Evolutionary conservation across 2,888 invertebrate genomes (phyloP).

Genomic region (Cephus spinipes): DNA sequence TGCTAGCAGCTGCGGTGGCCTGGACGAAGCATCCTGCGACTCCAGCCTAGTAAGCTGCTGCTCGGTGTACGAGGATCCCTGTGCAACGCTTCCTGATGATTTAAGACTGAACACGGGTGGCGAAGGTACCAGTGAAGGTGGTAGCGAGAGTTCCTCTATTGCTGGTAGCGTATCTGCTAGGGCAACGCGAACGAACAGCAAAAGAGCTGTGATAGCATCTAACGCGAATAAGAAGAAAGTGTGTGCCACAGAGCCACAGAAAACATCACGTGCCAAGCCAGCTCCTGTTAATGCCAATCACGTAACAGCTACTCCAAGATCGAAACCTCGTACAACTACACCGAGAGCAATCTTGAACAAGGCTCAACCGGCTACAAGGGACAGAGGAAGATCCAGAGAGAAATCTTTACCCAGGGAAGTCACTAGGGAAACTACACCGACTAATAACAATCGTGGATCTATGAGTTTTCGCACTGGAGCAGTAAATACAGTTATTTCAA

Average conservation of each 20-base stretch:
- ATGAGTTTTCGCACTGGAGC: conserved; percentile 49
- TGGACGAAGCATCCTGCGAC: conserved; percentile 78
- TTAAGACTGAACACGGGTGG: conserved; percentile 57
- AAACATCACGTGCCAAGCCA: conserved; percentile 38
- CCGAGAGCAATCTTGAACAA: conserved; percentile 58
- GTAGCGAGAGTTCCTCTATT: conserved; percentile 83
- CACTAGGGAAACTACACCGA: conserved; percentile 60
- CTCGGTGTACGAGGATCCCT: conserved; percentile 77
- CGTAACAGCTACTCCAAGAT: conserved; percentile 66
- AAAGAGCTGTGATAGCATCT: conserved; percentile 30
- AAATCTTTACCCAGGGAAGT: conserved; percentile 70
- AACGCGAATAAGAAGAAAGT: conserved; percentile 70
- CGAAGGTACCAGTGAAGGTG: conserved; percentile 75
- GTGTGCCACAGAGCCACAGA: conserved; percentile 66
- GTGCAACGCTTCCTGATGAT: conserved; percentile 66
- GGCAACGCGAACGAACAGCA: conserved; percentile 34
- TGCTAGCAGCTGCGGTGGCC: conserved; percentile 74
- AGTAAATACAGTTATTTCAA: conserved; percentile 37
- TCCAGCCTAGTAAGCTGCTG: conserved; percentile 84
- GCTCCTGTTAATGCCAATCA: conserved; percentile 14
- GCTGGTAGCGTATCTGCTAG: conserved; percentile 67
- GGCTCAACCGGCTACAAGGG: conserved; percentile 70
- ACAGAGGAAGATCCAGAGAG: conserved; percentile 73
- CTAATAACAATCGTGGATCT: conserved; percentile 48
- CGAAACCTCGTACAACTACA: conserved; percentile 69